Base-by-base conservation (phyloP, 2,797 vertebrate genomes). In the Falco naumanni region DNA sequence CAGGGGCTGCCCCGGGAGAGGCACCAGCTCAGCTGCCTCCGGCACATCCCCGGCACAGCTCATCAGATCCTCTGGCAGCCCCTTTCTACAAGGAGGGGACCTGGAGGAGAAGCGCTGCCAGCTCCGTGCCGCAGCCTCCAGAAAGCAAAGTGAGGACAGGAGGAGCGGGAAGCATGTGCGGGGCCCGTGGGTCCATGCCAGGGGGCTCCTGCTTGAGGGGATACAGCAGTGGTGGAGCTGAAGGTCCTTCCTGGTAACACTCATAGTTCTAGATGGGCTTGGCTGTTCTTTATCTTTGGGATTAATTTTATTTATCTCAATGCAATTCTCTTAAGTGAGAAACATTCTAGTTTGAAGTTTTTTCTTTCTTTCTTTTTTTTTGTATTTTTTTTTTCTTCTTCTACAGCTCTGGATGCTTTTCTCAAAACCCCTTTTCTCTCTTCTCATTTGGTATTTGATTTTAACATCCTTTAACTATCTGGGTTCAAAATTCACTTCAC, bases 141-240 rank as follows among this genome's bases (percentile, higher is more conserved):
- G 70, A 7, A 9, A 43, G 29, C 28, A 20, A 20, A 57, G 31
- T 0, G 3, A 25, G 37, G 81, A 21, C 16, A 53, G 56, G 51
- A 47, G 81, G 66, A 47, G 69, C 26, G 25, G 63, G 63, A 28
- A 41, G 29, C 3, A 0, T 0, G 1, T 2, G 31, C 13, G 57
- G 33, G 34, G 6, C 33, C 0, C 0, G 6, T 3, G n/a, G n/a
- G 28, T 13, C n/a, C 17, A n/a, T 16, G 29, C 19, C 43, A 7
- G 8, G 54, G 5, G 18, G 22, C 0, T 64, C n/a, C 54, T 63
- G 59, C n/a, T 54, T 4, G 3, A 53, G 76, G 6, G 28, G 33
- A 41, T 24, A 5, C 22, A 34, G 39, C 1, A 4, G 4, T 21
- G 34, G 24, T 24, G 68, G 60, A 72, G 34, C 41, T 51, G 50